Evolutionary conservation across 2,113 vertebrate species (phyloP).

Genomic region (Bos javanicus): DNA sequence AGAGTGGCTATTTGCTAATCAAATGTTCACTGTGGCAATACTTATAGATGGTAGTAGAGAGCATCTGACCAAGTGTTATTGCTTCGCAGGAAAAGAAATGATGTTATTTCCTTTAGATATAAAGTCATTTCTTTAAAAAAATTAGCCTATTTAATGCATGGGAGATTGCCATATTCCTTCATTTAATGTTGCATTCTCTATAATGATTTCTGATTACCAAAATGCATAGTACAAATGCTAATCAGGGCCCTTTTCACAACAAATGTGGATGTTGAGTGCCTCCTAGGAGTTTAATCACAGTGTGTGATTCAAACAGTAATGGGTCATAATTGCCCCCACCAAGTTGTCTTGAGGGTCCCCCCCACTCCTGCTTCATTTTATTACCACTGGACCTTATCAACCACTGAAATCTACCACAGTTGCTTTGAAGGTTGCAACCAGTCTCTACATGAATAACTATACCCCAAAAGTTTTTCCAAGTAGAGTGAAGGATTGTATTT

Average conservation of each 20-base stretch:
- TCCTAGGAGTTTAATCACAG: constrained; percentile 84
- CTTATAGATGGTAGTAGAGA: background rate
- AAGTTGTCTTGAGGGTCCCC: constrained; percentile 74
- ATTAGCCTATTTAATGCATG: constrained; percentile 69
- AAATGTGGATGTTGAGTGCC: constrained; percentile 78
- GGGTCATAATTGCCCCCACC: constrained; percentile 80
- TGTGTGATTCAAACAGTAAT: constrained; percentile 80
- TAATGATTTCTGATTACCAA: constrained; percentile 84
- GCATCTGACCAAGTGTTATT: constrained; percentile 26
- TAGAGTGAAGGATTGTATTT: constrained; percentile 51
- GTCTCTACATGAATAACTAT: constrained; percentile 70
- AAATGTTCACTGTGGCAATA: constrained; percentile 1
- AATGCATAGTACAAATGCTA: constrained; percentile 82
- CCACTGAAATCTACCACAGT: constrained; percentile 67
- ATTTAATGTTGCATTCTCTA: constrained; percentile 76
- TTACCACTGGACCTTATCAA: constrained; percentile 76
- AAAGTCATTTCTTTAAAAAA: constrained; percentile 53
- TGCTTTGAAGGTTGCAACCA: constrained; percentile 66
- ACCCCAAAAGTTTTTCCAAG: constrained; percentile 59
- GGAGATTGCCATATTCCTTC: constrained; percentile 77
- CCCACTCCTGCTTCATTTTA: constrained; percentile 71
- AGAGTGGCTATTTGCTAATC: constrained; percentile 43
- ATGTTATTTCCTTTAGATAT: constrained; percentile 72
- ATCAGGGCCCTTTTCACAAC: constrained; percentile 82
- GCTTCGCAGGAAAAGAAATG: constrained; percentile 38